Evolutionary conservation across 2,888 invertebrate genomes (phyloP).

Genomic region (Aplocera efformata): DNA sequence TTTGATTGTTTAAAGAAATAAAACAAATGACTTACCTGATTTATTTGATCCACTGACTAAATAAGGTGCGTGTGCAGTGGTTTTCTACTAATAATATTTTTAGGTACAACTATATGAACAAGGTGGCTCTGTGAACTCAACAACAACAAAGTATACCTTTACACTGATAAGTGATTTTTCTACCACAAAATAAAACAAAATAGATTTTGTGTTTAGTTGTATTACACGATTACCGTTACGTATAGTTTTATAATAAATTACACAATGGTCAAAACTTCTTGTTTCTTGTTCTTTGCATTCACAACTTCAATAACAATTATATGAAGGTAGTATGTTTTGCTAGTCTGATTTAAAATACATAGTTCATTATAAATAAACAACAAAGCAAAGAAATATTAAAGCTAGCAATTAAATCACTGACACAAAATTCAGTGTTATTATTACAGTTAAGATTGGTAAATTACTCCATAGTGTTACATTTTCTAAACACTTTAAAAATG

Average conservation of each 20-base stretch:
- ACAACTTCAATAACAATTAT: constrained; percentile 25
- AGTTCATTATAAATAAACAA: constrained; percentile 4
- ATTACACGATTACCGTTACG: constrained; percentile 62
- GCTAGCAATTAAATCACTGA: constrained; percentile 6
- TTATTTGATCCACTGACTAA: constrained; percentile 11
- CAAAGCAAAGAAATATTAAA: constrained; percentile 15
- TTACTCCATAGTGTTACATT: constrained; percentile 10
- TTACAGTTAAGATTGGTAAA: not conserved
- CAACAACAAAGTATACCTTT: constrained; percentile 7
- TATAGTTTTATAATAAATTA: constrained; percentile 34
- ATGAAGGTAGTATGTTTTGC: not conserved
- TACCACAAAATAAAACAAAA: constrained; percentile 41
- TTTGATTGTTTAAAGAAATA: not conserved
- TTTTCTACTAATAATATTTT: constrained; percentile 12
- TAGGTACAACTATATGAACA: constrained; percentile 11
- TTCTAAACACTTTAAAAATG: constrained; percentile 13
- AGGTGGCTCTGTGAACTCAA: constrained; percentile 17
- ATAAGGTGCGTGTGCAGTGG: constrained; percentile 15
- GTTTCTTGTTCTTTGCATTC: constrained; percentile 37
- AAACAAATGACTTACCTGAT: constrained; percentile 13
- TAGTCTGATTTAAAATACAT: constrained; percentile 4
- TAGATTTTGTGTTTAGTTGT: constrained; percentile 58
- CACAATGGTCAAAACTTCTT: constrained; percentile 22
- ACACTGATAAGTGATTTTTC: not conserved
- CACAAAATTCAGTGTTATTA: constrained; percentile 3